phyloP scores from a whole-genome alignment of 2,888 invertebrate genomes.

The Corythucha ciliata region DNA sequence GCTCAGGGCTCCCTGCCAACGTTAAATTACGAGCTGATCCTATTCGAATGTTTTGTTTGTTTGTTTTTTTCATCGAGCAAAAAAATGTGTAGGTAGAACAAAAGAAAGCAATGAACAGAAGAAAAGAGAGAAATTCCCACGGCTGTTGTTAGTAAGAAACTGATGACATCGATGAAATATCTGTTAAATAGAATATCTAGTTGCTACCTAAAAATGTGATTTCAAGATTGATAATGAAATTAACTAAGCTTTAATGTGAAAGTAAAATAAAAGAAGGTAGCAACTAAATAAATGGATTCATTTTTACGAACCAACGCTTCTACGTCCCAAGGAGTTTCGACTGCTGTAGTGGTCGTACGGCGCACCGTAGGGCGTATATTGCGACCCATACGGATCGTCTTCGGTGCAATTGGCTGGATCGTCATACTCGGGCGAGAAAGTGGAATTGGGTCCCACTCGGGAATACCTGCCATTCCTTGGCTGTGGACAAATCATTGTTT shows the following conservation, averaged over 20 bases:
- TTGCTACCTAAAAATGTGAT: too few species aligned
- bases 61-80: too few species aligned
- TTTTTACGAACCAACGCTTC: conserved; percentile 46
- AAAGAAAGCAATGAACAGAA: too few species aligned
- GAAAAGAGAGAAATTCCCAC: too few species aligned
- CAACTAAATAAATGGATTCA: too few species aligned
- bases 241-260: too few species aligned
- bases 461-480: conserved; percentile 55
- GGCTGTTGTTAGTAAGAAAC: too few species aligned
- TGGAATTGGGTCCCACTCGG: conserved; percentile 54
- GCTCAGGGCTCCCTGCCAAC: conserved; percentile 50
- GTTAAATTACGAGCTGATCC: conserved; percentile 52
- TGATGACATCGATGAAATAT: too few species aligned
- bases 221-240: too few species aligned
- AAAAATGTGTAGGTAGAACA: too few species aligned
- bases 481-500: conserved; percentile 35
- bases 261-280: too few species aligned
- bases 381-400: conserved; percentile 84
- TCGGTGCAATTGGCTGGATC: conserved; percentile 89
- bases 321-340: conserved; percentile 49
- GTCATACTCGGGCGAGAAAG: conserved; percentile 71
- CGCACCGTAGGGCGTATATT: conserved; percentile 70
- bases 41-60: conserved; percentile 23
- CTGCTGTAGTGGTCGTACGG: conserved; percentile 86
- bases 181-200: too few species aligned